These are phyloP conservation scores for Holcopasites calliopsidis DNA, from an alignment of 1,140 invertebrate species.

Conservation along the genomic window DNA sequence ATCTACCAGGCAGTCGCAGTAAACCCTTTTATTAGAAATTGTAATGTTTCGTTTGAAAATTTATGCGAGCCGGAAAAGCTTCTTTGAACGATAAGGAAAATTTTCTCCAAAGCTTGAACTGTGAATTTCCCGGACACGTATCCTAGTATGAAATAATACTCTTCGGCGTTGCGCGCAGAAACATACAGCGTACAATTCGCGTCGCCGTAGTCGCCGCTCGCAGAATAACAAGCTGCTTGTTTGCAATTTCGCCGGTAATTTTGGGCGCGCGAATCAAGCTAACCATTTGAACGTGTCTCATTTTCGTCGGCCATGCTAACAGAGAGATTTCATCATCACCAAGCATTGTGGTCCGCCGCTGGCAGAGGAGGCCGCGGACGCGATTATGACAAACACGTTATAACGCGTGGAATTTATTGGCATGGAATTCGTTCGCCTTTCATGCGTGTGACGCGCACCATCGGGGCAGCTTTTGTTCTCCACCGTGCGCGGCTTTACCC, in stretches of 20 bases:
- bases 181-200: conserved; percentile 2
- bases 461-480: not conserved
- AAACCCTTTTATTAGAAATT: too few species aligned
- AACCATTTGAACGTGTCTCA: conserved; percentile 47
- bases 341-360: conserved; percentile 21
- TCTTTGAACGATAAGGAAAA: too few species aligned
- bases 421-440: conserved; percentile 48
- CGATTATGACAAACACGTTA: conserved; percentile 51
- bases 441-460: not conserved
- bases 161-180: too few species aligned
- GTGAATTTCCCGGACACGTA: too few species aligned
- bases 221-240: conserved; percentile 42
- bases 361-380: conserved; percentile 21
- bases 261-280: conserved; percentile 36
- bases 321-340: conserved; percentile 52
- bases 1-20: not conserved
- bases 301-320: conserved; percentile 29
- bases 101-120: too few species aligned
- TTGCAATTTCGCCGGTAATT: conserved; percentile 43
- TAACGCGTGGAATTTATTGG: conserved; percentile 46
- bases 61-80: too few species aligned
- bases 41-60: too few species aligned
- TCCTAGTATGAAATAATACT: too few species aligned
- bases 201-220: not conserved
- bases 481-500: not conserved